Conservation (phyloP, 1,140 invertebrate genomes). For the Lamellibrachia luymesi region DNA sequence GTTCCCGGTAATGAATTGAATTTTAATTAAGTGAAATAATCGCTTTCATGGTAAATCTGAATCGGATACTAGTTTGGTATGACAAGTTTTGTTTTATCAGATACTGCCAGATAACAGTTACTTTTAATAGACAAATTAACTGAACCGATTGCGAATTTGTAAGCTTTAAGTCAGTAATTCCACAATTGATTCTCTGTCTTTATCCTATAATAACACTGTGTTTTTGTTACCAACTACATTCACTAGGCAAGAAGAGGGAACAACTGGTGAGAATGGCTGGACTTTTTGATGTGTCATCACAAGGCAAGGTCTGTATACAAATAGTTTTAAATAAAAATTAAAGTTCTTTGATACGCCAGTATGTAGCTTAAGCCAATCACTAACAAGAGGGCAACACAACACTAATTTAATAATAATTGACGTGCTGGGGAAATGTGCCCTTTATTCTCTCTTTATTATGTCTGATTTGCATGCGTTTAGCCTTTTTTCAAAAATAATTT, state of each 20-base stretch:
- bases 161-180: slow-evolving; percentile 19
- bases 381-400: too few relatives aligned
- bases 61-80: background rate
- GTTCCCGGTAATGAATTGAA: too few relatives aligned
- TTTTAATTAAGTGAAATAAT: too few relatives aligned
- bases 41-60: background rate
- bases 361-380: too few relatives aligned
- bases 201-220: too few relatives aligned
- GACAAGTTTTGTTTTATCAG: background rate
- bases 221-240: background rate
- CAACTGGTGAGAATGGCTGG: background rate
- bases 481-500: too few relatives aligned
- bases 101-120: background rate
- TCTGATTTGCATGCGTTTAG: too few relatives aligned
- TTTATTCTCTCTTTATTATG: too few relatives aligned
- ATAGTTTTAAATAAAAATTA: too few relatives aligned
- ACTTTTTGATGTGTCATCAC: slow-evolving; percentile 6
- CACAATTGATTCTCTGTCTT: background rate
- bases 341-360: too few relatives aligned
- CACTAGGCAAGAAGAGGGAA: slow-evolving; percentile 28
- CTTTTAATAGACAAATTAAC: background rate
- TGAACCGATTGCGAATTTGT: background rate
- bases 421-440: too few relatives aligned
- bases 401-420: too few relatives aligned
- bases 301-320: slow-evolving; percentile 26